Evolutionary conservation across 2,888 invertebrate genomes (phyloP).

Genomic region (Papilio elwesi): DNA sequence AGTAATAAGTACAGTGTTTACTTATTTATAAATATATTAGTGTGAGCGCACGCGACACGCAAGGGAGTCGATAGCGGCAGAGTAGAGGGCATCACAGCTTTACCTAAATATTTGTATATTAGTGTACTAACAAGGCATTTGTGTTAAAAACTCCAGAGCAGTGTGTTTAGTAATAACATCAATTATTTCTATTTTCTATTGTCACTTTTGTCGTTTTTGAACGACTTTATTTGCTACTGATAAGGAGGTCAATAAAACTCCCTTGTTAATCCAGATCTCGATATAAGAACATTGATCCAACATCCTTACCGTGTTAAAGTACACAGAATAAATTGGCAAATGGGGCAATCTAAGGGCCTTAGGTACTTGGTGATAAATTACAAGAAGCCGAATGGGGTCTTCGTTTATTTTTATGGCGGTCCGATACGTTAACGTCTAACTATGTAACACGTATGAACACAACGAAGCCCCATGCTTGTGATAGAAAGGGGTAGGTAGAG

Average conservation of each 20-base stretch:
- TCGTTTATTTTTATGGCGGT: slow-evolving; percentile 35
- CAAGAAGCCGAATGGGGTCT: slow-evolving; percentile 27
- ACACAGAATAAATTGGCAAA: slow-evolving; percentile 34
- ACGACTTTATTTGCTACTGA: not conserved
- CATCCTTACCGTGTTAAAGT: slow-evolving; percentile 31
- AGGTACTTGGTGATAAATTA: slow-evolving; percentile 37
- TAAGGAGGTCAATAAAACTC: not conserved
- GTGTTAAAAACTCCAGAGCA: too few species aligned
- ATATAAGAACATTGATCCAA: slow-evolving; percentile 10
- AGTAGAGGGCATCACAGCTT: too few species aligned
- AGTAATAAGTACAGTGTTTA: too few species aligned
- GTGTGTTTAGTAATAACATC: not conserved
- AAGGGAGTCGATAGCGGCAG: too few species aligned
- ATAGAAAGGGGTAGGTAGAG: not conserved
- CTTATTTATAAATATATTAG: too few species aligned
- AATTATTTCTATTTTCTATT: not conserved
- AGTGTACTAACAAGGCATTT: too few species aligned
- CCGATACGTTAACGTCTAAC: slow-evolving; percentile 18
- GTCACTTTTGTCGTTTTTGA: not conserved
- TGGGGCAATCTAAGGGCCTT: slow-evolving; percentile 36
- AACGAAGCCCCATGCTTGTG: not conserved
- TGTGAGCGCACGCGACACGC: too few species aligned
- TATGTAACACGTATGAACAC: slow-evolving; percentile 19
- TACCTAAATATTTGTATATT: too few species aligned
- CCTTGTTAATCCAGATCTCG: slow-evolving; percentile 17